Base-by-base conservation (phyloP, 2,888 invertebrate genomes). In the Drosophila birchii region DNA sequence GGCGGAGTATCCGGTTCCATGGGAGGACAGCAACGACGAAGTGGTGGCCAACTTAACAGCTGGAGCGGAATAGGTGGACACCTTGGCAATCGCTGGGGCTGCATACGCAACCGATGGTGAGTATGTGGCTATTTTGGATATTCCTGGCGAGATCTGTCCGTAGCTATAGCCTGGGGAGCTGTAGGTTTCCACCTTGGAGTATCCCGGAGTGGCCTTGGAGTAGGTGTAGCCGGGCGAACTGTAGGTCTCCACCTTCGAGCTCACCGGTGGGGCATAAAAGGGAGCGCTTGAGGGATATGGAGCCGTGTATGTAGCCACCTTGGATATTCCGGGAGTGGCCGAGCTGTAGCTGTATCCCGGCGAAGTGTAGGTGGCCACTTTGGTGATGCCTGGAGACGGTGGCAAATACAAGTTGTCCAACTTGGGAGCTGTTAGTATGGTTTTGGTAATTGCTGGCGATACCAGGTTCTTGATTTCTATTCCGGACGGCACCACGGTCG, bases 381-480 rank as follows among this genome's bases (percentile, higher is more conserved):
- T 90, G 18, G 78, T 51, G 41, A 77, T 9, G 3, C 62, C 59
- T 0, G 77, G 51, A 12, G 63, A 29, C 9, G 86, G 55, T 5
- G 70, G 71, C 53, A 78, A 14, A 14, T 81, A 81, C n/a, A 43
- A 54, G 53, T 44, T 54, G 32, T 70, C 72, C 53, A 75, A 20
- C n/a, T 89, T 47, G 70, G 78, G 67, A 0, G 73, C 58, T 3
- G 76, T 69, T 16, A 80, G 55, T 43, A 86, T 11, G 0, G 78
- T 62, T 44, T 84, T 90, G 23, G 86, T 81, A 4, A 91, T 58
- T 2, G 78, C 90, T 5, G 94, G 94, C 1, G 94, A 92, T 6
- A 94, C 93, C 16, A 94, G 93, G 36, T 94, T 94, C 9, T 93
- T 92, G 69, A 94, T 94, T 76, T 94, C 94, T 68, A 94, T 94